A percentile compares a stretch with the other conserved stretches of the same genome.
These are phyloP conservation scores for Labrus mixtus DNA, from an alignment of 2,113 vertebrate genomes.

Conservation along the genomic window DNA sequence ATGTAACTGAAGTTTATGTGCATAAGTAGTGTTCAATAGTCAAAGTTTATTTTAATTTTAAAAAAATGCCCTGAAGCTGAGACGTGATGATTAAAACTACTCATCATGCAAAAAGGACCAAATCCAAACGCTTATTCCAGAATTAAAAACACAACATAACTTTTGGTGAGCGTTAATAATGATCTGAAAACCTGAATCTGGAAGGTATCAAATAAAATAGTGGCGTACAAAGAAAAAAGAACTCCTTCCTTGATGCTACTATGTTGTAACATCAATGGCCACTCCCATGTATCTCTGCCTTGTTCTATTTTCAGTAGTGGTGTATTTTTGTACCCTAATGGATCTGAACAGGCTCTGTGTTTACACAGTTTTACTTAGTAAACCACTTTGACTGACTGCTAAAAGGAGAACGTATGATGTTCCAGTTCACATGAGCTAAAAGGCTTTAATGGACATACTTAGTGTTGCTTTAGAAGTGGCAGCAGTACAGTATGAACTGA, in stretches of 20 bases:
- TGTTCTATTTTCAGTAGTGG: slow-evolving; percentile 46
- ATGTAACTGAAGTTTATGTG: too few species aligned
- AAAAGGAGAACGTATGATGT: slow-evolving; percentile 27
- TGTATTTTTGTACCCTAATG: slow-evolving; percentile 69
- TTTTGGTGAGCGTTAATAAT: too few species aligned
- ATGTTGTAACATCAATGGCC: background rate
- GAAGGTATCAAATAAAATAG: too few species aligned
- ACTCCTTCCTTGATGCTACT: background rate
- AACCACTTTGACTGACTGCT: slow-evolving; percentile 4
- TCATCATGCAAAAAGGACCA: too few species aligned
- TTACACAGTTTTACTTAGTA: slow-evolving; percentile 26
- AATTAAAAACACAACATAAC: too few species aligned
- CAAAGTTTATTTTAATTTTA: too few species aligned
- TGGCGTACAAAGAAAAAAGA: too few species aligned
- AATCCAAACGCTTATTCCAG: too few species aligned
- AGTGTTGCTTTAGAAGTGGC: slow-evolving; percentile 32
- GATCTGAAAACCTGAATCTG: too few species aligned
- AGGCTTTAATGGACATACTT: slow-evolving; percentile 49
- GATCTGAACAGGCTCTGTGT: slow-evolving; percentile 67
- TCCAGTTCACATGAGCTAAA: slow-evolving; percentile 37
- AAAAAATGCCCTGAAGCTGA: too few species aligned
- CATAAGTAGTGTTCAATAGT: too few species aligned
- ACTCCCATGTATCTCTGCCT: slow-evolving; percentile 4
- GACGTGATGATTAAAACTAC: too few species aligned
- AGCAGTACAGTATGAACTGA: slow-evolving; percentile 33